Conservation (phyloP, 1,140 invertebrate species). For the Reticulitermes speratus region DNA sequence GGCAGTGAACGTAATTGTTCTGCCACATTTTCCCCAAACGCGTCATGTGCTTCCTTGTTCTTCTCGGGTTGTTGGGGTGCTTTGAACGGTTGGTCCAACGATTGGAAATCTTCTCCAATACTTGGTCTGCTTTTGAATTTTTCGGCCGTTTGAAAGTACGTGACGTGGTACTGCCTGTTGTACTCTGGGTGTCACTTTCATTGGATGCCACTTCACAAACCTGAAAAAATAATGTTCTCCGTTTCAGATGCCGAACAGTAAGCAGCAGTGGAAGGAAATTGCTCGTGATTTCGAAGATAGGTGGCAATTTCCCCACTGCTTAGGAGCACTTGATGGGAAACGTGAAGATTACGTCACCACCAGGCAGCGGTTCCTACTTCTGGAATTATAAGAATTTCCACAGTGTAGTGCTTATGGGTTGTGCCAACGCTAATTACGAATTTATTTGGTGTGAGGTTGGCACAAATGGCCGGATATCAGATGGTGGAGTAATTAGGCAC, state of each 20-base stretch:
- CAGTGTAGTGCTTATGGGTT: conserved; percentile 40
- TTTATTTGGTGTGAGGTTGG: conserved; percentile 40
- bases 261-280: conserved; percentile 26
- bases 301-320: conserved; percentile 39
- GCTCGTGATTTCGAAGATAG: conserved; percentile 34
- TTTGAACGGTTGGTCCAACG: background rate
- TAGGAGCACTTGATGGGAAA: conserved; percentile 43
- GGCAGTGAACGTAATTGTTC: background rate
- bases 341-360: conserved; percentile 39
- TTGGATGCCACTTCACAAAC: background rate
- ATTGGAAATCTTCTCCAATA: background rate
- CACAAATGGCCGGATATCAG: conserved; percentile 33
- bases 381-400: conserved; percentile 40
- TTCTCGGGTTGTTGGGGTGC: background rate
- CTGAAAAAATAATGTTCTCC: background rate
- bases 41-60: background rate
- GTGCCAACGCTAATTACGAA: conserved; percentile 41
- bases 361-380: conserved; percentile 38
- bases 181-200: background rate
- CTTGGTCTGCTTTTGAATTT: background rate
- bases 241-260: conserved; percentile 12
- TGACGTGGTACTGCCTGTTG: background rate
- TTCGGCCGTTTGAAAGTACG: background rate
- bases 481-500: conserved; percentile 34
- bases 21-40: background rate